A percentile compares a stretch with the other conserved stretches of the same genome.
These are phyloP conservation scores for Drosophila trapezifrons DNA, from an alignment of 1,140 invertebrate species.

Conservation along the genomic window DNA sequence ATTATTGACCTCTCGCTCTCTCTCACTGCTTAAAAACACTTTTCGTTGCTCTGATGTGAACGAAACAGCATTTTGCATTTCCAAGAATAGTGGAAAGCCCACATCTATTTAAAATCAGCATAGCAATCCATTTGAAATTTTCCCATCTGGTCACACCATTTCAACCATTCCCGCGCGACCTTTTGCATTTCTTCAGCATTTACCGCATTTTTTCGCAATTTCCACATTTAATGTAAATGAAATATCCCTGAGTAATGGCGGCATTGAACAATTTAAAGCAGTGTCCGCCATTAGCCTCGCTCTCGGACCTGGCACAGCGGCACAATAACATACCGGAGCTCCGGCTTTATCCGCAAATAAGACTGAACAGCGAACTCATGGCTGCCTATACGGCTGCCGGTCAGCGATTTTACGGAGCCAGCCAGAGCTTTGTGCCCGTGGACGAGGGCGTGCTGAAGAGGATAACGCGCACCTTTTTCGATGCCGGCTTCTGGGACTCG, in stretches of 20 bases:
- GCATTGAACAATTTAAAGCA: conserved; percentile 57
- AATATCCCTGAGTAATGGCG: conserved; percentile 39
- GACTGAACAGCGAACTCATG: conserved; percentile 45
- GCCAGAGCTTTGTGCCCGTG: conserved; percentile 82
- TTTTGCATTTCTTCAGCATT: neutral
- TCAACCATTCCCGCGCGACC: neutral
- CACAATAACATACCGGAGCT: conserved; percentile 29
- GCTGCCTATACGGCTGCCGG: conserved; percentile 11
- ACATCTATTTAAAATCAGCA: too few relatives aligned
- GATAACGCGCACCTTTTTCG: conserved; percentile 85
- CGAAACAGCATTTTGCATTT: too few relatives aligned
- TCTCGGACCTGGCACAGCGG: conserved; percentile 4
- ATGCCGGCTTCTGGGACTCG: conserved; percentile 86
- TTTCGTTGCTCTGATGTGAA: too few relatives aligned
- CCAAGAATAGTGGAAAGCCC: too few relatives aligned
- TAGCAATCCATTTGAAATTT: too few relatives aligned
- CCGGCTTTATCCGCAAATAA: conserved; percentile 51
- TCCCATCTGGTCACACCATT: neutral
- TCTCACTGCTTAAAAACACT: too few relatives aligned
- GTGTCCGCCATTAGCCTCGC: conserved; percentile 42
- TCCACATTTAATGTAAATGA: neutral
- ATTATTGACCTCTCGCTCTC: too few relatives aligned
- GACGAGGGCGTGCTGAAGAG: conserved; percentile 85
- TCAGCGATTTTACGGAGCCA: conserved; percentile 17
- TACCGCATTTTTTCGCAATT: conserved; percentile 1